Evolutionary conservation across 2,797 vertebrate genomes (phyloP).

Genomic region (Hozukius guyotensis): DNA sequence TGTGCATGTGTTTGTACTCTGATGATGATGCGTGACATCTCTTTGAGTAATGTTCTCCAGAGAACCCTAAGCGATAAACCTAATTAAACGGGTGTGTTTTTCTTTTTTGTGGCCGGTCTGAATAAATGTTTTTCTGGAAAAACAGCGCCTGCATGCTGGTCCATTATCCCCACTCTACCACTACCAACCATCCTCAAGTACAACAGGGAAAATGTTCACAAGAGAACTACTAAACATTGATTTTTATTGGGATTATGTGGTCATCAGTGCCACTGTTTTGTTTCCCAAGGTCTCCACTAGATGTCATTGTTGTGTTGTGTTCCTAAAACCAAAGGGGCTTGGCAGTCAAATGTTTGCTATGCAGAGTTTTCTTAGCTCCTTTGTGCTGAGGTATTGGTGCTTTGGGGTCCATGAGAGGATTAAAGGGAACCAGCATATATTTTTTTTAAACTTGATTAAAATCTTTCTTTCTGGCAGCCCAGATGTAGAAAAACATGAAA

Average conservation of each 20-base stretch:
- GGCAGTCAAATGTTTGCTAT: constrained; percentile 15
- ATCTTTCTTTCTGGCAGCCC: background rate
- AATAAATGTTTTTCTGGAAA: background rate
- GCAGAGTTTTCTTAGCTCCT: constrained; percentile 49
- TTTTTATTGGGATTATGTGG: background rate
- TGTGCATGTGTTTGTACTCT: background rate
- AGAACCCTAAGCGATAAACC: too few species aligned
- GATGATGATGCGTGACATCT: too few species aligned
- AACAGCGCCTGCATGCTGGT: background rate
- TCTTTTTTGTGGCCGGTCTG: background rate
- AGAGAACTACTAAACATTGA: background rate
- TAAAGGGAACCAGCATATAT: constrained; percentile 32
- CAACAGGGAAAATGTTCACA: background rate
- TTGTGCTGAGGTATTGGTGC: constrained; percentile 38
- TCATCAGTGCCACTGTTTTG: background rate
- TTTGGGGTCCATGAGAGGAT: constrained; percentile 21
- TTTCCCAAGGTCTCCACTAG: constrained; percentile 48
- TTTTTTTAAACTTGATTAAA: constrained; percentile 27
- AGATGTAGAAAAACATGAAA: constrained; percentile 19
- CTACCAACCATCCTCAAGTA: accelerated
- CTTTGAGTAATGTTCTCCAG: too few species aligned
- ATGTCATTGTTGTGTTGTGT: constrained; percentile 58
- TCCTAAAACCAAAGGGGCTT: background rate
- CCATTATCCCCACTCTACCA: background rate
- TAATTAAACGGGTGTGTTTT: too few species aligned